phyloP scores from a whole-genome alignment of 2,113 vertebrate species.

The Megalops atlanticus region DNA sequence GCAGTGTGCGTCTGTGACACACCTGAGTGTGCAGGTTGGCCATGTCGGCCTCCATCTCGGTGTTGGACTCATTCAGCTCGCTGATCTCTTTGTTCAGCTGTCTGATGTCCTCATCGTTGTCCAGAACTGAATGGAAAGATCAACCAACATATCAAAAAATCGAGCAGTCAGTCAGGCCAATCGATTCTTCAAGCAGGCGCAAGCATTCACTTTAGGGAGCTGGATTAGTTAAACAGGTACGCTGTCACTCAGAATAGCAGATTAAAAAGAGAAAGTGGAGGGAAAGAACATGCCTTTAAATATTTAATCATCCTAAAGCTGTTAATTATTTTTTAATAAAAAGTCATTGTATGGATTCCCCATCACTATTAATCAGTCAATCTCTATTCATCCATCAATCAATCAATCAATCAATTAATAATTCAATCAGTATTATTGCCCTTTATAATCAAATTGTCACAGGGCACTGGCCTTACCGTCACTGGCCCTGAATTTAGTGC shows the following conservation, averaged over 20 bases:
- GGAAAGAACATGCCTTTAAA: too few relatives aligned
- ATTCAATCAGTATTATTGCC: background rate
- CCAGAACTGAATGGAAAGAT: slow-evolving; percentile 78
- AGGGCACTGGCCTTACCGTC: slow-evolving; percentile 78
- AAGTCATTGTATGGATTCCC: too few relatives aligned
- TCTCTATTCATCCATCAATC: too few relatives aligned
- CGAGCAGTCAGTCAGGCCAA: background rate
- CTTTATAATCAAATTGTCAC: background rate
- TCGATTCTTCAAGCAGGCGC: too few relatives aligned
- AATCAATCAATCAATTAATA: background rate
- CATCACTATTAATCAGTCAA: too few relatives aligned
- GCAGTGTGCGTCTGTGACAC: slow-evolving; percentile 27
- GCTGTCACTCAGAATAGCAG: too few relatives aligned
- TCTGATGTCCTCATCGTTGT: slow-evolving; percentile 96
- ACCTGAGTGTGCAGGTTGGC: slow-evolving; percentile 97
- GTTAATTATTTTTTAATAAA: too few relatives aligned
- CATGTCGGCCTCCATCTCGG: slow-evolving; percentile 94
- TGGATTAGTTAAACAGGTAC: too few relatives aligned
- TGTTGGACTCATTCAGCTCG: slow-evolving; percentile 93
- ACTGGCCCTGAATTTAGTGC: slow-evolving; percentile 94
- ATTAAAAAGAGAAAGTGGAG: too few relatives aligned
- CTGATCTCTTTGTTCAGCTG: slow-evolving; percentile 97
- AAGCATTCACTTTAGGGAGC: too few relatives aligned
- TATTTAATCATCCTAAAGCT: too few relatives aligned
- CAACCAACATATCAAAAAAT: slow-evolving; percentile 8